Conservation (phyloP, 2,113 vertebrate species). For the Heterochromis multidens region DNA sequence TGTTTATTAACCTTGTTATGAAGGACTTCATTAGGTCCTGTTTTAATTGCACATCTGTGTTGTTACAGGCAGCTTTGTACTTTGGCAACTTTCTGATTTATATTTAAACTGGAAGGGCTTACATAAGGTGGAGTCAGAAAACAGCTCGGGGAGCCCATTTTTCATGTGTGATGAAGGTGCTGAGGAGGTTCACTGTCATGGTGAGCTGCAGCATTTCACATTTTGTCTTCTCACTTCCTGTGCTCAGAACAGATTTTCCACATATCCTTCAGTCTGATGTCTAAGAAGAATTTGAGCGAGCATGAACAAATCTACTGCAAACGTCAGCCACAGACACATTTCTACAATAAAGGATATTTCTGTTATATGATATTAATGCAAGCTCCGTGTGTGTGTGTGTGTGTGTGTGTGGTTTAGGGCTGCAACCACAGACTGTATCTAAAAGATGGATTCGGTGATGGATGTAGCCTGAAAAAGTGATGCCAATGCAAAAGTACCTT, state of each 20-base stretch:
- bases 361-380: not conserved
- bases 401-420: not conserved
- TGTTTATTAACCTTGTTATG: not conserved
- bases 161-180: no score
- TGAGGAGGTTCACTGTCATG: not conserved
- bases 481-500: no score
- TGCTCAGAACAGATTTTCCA: not conserved
- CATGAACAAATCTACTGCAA: not conserved
- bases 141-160: not conserved
- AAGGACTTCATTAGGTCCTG: not conserved
- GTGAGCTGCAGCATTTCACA: not conserved
- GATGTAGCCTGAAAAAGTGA: not conserved
- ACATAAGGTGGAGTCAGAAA: not conserved
- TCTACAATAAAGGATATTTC: not conserved
- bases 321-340: not conserved
- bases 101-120: not conserved
- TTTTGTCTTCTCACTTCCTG: not conserved
- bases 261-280: not conserved
- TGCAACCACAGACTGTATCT: not conserved
- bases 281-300: not conserved
- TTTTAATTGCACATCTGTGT: not conserved
- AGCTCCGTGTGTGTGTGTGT: not conserved
- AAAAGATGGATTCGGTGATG: not conserved
- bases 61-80: not conserved
- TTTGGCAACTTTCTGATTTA: not conserved